phyloP scores from a whole-genome alignment of 2,113 vertebrate species.

The Brachypteracias leptosomus region DNA sequence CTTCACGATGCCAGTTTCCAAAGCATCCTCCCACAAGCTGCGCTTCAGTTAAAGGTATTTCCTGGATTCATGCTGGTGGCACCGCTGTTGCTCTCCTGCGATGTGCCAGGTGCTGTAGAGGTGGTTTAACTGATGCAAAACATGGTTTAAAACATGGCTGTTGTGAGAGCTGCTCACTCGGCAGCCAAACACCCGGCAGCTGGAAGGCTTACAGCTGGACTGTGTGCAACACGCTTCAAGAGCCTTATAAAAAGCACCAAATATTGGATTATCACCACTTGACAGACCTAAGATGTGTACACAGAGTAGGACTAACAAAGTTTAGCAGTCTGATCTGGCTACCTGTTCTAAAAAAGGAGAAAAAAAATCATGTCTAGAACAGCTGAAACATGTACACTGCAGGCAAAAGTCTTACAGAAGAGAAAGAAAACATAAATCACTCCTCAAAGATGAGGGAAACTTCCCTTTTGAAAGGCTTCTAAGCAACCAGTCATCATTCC shows the following conservation, averaged over 20 bases:
- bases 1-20: background rate
- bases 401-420: background rate
- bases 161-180: background rate
- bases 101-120: background rate
- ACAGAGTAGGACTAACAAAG: background rate
- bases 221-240: background rate
- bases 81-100: accelerated
- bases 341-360: background rate
- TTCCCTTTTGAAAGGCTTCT: background rate
- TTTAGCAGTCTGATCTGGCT: background rate
- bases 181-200: background rate
- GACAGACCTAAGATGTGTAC: background rate
- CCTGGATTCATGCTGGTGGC: background rate
- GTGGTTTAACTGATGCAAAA: background rate
- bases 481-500: background rate
- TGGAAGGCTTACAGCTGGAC: background rate
- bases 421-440: background rate
- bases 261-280: background rate
- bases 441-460: background rate
- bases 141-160: background rate
- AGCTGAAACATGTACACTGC: background rate
- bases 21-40: background rate
- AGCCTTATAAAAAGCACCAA: background rate
- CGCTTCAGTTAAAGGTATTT: background rate
- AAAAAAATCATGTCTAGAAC: background rate